phyloP scores from a whole-genome alignment of 2,113 vertebrate genomes.

The Channa argus region DNA sequence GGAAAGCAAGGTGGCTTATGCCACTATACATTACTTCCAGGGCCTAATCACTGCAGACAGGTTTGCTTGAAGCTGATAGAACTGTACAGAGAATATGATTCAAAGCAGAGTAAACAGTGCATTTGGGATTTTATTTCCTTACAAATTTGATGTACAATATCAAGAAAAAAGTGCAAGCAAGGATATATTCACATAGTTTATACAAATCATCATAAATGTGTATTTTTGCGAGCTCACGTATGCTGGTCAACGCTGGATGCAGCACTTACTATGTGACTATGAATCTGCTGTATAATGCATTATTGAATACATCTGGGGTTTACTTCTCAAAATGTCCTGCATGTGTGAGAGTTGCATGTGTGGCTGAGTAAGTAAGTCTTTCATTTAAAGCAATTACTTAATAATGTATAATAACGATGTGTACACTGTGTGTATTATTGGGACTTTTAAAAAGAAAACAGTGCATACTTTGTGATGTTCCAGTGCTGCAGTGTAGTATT shows the following conservation, averaged over 20 bases:
- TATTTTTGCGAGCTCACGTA: background rate
- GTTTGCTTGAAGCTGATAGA: background rate
- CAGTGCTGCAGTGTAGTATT: background rate
- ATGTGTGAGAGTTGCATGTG: background rate
- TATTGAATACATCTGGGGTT: conserved; percentile 1
- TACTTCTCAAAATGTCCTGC: background rate
- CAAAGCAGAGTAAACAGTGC: too few species aligned
- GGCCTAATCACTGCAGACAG: conserved; percentile 51
- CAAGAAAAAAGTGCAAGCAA: too few species aligned
- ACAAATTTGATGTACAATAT: too few species aligned
- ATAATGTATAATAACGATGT: too few species aligned
- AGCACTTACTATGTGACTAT: background rate
- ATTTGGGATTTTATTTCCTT: too few species aligned
- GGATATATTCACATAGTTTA: background rate
- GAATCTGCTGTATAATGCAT: background rate
- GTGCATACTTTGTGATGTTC: too few species aligned
- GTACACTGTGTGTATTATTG: too few species aligned
- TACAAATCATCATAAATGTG: too few species aligned
- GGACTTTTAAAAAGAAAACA: too few species aligned
- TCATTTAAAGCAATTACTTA: background rate
- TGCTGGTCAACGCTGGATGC: too few species aligned
- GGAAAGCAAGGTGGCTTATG: conserved; percentile 49
- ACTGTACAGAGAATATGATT: too few species aligned
- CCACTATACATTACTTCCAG: conserved; percentile 53
- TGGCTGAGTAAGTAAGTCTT: background rate